phyloP scores from a whole-genome alignment of 2,797 vertebrate genomes.

The Poeciliopsis gracilis region DNA sequence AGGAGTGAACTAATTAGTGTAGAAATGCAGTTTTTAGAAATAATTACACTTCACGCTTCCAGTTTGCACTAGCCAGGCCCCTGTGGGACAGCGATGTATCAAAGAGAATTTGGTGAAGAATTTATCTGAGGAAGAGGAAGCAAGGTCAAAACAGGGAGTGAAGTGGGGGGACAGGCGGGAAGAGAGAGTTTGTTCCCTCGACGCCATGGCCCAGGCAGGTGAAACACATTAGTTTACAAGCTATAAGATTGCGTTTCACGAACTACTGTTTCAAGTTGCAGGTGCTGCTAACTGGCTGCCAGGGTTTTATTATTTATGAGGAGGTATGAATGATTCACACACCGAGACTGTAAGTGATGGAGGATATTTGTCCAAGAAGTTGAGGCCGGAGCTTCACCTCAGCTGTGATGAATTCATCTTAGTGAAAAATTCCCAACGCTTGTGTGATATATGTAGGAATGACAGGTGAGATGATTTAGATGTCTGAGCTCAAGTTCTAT shows the following conservation, averaged over 20 bases:
- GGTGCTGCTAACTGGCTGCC: constrained; percentile 70
- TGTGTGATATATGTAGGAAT: constrained; percentile 30
- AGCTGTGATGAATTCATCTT: constrained; percentile 50
- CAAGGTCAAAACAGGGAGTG: constrained; percentile 31
- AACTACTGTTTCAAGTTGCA: constrained; percentile 78
- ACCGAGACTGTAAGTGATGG: constrained; percentile 61
- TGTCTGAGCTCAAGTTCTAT: constrained; percentile 35
- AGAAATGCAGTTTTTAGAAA: constrained; percentile 76
- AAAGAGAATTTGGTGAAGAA: constrained; percentile 68
- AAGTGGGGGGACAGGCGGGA: constrained; percentile 29
- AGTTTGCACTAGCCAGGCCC: constrained; percentile 66
- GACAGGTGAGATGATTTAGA: constrained; percentile 53
- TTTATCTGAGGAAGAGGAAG: constrained; percentile 61
- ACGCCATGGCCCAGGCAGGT: constrained; percentile 61
- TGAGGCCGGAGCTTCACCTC: constrained; percentile 7
- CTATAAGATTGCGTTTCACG: constrained; percentile 76
- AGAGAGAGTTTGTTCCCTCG: constrained; percentile 30
- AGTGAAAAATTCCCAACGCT: constrained; percentile 35
- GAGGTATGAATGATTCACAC: constrained; percentile 78
- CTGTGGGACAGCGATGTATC: constrained; percentile 62
- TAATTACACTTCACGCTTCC: constrained; percentile 74
- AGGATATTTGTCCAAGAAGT: constrained; percentile 51
- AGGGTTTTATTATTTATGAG: constrained; percentile 79
- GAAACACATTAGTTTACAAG: constrained; percentile 80
- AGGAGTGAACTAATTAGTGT: constrained; percentile 77